Base-by-base conservation (phyloP, 1,140 invertebrate genomes). In the Drosophila nigromelanica region DNA sequence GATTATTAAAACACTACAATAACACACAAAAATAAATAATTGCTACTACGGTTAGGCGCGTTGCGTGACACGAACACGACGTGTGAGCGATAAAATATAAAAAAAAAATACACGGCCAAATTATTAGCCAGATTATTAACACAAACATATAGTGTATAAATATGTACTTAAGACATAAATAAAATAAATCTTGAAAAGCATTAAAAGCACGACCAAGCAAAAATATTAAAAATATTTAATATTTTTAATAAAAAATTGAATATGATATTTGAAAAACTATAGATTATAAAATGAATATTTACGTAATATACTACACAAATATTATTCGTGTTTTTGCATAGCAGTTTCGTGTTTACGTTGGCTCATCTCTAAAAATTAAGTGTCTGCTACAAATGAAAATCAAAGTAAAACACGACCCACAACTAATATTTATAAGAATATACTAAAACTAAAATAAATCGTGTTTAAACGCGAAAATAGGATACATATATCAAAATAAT, bases 1-100 rank as follows among this genome's bases (percentile, higher is more conserved):
- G 14, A 45, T 60, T 68, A 50, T 33, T 21, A 37, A 50, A 40
- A 12, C 27, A 61, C 47, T 37, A 68, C 37, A 37, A 39, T 21
- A 14, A 24, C 56, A 40, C 37, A 43, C 39, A 40, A 47, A 12
- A 6, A 7, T 30, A 61, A 15, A 48, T 15, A 24, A 60, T 14
- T 60, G 40, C 33, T 3, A 21, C 42, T 35, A 35, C 6, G 35
- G 5, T 18, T 6, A 35, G 11, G 24, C 12, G 10, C 50, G 30
- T 11, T 33, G 12, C 5, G 12, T 40, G 3, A 52, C 30, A 18
- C 30, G 14, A 30, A 21, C 11, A 48, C 45, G 15, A 27, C 21
- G 11, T 27, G 10, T 6, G 10, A 21, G 21, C 21, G 47, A 48
- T 48, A 11, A 27, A 48, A 27, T n/a, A n/a, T n/a, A n/a, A 5